Evolutionary conservation across 2,888 invertebrate species (phyloP).

Genomic region (Camponotus fellah): DNA sequence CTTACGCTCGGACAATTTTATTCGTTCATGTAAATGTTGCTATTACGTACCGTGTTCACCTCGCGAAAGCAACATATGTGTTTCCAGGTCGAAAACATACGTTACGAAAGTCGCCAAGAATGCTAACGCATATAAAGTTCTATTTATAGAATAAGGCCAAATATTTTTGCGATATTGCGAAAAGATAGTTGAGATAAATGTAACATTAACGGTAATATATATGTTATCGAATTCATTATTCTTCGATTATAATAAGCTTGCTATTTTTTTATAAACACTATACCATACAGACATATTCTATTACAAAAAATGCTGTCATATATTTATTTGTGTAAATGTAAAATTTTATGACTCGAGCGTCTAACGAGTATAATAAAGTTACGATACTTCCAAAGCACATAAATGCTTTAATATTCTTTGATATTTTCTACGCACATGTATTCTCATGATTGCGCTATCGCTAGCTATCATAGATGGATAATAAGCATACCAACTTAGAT

Average conservation of each 20-base stretch:
- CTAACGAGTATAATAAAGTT: not conserved
- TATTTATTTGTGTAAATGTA: not conserved
- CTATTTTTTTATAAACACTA: not conserved
- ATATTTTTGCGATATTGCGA: not conserved
- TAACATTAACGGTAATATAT: not conserved
- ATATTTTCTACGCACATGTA: conserved; percentile 24
- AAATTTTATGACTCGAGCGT: conserved; percentile 11
- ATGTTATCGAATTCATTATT: not conserved
- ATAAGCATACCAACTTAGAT: conserved; percentile 48
- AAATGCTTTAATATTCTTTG: conserved; percentile 6
- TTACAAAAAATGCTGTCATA: not conserved
- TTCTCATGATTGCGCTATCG: conserved; percentile 31
- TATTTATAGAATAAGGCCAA: conserved; percentile 11
- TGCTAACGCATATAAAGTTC: conserved; percentile 22
- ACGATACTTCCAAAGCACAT: not conserved
- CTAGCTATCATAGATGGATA: conserved; percentile 41
- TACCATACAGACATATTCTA: not conserved
- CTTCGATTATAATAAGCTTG: not conserved
- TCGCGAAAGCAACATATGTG: conserved; percentile 16
- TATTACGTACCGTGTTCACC: conserved; percentile 43
- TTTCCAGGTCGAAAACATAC: conserved; percentile 38
- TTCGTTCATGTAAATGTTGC: conserved; percentile 66
- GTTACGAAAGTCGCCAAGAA: conserved; percentile 29
- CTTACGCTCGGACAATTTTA: conserved; percentile 64
- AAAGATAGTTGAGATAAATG: not conserved